Base-by-base conservation (phyloP, 1,140 invertebrate genomes). In the Andricus grossulariae region DNA sequence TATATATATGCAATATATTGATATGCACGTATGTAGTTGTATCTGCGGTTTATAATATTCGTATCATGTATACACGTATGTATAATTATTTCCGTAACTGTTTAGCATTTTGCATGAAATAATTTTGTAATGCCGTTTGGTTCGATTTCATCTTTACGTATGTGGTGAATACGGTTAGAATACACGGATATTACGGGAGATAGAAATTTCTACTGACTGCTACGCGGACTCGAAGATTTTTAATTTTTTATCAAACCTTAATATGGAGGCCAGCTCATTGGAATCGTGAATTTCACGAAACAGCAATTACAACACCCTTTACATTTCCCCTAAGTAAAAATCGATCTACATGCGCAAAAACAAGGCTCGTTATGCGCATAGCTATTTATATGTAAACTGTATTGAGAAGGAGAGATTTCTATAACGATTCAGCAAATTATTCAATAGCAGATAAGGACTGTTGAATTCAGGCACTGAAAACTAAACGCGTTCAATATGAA, bases 391-490 rank as follows among this genome's bases (percentile, higher is more conserved):
- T 21, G 7, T 66, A 66, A 66, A 45, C 60, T 66, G 32, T 45
- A 66, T 39, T 45, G 4, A 16, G 32, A 66, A 15, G 25, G 60
- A 66, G 60, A 66, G 13, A 39, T 39, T 66, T 45, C n/a, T 39
- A 39, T 45, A 39, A 39, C 16, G n/a, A 32, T 66, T 60, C 10
- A 66, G 60, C 60, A 66, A 66, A 66, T 66, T 39, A 66, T 66
- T 66, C 32, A 66, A 55, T 55, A 74, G 55, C 45, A 74, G 81
- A 60, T 84, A 81, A 79, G 80, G 83, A 84, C 78, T 72, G 57
- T 73, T 78, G 76, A 74, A 78, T 84, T 85, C 77, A 86, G 85
- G 83, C 85, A 86, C 85, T 86, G 83, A 83, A 81, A 86, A 86
- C 79, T 83, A 75, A 84, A 85, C 83, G 82, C 77, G 16, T 51